Evolutionary conservation across 2,113 vertebrate species (phyloP).

Genomic region (Anseranas semipalmata): DNA sequence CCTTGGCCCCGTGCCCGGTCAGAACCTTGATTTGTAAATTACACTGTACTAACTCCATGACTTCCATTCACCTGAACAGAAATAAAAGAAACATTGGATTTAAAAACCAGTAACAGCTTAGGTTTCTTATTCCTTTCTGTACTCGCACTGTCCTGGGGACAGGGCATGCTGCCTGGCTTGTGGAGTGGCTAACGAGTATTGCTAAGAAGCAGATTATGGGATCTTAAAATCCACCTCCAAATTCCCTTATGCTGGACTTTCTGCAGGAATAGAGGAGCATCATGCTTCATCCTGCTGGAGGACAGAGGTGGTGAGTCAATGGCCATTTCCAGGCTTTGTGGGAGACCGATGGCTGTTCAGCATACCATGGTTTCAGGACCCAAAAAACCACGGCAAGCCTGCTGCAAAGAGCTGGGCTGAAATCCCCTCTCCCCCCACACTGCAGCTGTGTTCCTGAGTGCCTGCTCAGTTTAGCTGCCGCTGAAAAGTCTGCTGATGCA

Average conservation of each 20-base stretch:
- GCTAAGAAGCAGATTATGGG: not conserved
- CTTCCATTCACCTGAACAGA: slow-evolving; percentile 55
- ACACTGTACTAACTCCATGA: slow-evolving; percentile 45
- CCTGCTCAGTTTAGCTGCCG: not conserved
- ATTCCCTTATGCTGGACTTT: not conserved
- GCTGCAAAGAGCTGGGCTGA: not conserved
- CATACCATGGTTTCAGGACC: not conserved
- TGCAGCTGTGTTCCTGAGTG: not conserved
- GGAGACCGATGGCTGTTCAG: not conserved
- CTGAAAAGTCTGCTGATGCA: not conserved
- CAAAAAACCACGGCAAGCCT: not conserved
- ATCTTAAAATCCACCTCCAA: not conserved
- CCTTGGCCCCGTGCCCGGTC: fast-evolving
- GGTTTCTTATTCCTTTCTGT: not conserved
- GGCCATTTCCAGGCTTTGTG: not conserved
- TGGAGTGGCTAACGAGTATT: not conserved
- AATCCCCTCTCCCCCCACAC: not conserved
- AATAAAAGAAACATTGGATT: slow-evolving; percentile 54
- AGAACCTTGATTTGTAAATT: slow-evolving; percentile 24
- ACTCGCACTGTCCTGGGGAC: fast-evolving
- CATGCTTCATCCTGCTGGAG: not conserved
- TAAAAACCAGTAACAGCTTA: not conserved
- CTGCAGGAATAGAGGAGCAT: not conserved
- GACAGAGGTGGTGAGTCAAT: not conserved
- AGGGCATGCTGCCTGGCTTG: not conserved